Base-by-base conservation (phyloP, 2,113 vertebrate species). In the Otocyon megalotis region DNA sequence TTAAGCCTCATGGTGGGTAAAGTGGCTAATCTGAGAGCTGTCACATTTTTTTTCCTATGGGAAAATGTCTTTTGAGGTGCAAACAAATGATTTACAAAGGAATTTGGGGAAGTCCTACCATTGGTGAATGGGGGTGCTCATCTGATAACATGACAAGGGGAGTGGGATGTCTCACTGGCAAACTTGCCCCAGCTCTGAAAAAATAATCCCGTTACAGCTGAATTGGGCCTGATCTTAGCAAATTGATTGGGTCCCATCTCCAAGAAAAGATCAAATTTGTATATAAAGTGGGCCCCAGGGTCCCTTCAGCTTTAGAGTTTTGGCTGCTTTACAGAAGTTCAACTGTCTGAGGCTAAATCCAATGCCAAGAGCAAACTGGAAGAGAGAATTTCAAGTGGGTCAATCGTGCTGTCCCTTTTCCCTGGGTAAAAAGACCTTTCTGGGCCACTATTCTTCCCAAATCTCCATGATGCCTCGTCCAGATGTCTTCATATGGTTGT, bases 191-290 rank as follows among this genome's bases (percentile, higher is more conserved):
- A 89, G 17, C 56, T 97, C 62, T 97, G 76, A 90, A 95, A 95
- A 97, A 96, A 86, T 93, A 48, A 89, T 92, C 53, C 63, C 76
- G 22, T 56, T 94, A 56, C 20, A 89, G 72, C 22, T 72, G 72
- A 95, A 90, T 28, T 10, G 89, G 67, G 35, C 17, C 82, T 87
- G 79, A 74, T 43, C 67, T 96, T 80, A 92, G 74, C 69, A 93
- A 96, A 96, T 94, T 3, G 6, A 96, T 71, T 92, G 30, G 89
- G 87, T 97, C 79, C 63, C 43, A 87, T 79, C 86, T 96, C 92
- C 83, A 93, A 96, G 96, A 96, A 97, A 97, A 96, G 54, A 96
- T 97, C 88, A 97, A 93, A 98, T 98, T 97, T 97, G 79, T 97
- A 92, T 97, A 86, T 93, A 82, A 97, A 97, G 62, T 93, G 95